Base-by-base conservation (phyloP, 2,113 vertebrate genomes). In the Tiliqua scincoides region DNA sequence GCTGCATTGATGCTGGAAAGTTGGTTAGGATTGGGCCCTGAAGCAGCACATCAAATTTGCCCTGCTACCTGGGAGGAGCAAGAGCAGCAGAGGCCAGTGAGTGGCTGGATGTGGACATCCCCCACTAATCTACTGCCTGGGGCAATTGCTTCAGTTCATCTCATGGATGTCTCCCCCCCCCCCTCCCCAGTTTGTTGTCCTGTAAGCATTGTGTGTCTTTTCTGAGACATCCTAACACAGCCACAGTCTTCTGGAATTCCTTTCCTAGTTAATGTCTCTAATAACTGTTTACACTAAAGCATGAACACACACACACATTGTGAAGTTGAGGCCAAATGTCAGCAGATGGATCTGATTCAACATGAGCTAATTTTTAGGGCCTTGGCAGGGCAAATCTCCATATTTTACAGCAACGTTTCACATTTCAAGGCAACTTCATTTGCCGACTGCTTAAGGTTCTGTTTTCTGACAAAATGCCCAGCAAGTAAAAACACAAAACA, bases 281-380 rank as follows among this genome's bases (percentile, higher is more conserved):
- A 87, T 52, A 89, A 83, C 74, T 52, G 74, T 82, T 90, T 84
- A 82, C 79, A 75, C 30, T 86, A 23, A 18, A 35, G 10, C 79
- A 87, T 79, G 54, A 2, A 57, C n/a, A 67, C 52, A 87, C 52
- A 84, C 74, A 92, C 67, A 52, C 85, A 82, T 43, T 88, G 40
- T 90, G 40, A 90, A 91, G 81, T 1, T 84, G 68, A 86, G 20
- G 84, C 78, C 75, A 90, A 78, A 86, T 0, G 0, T 74, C 87
- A 93, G 61, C 83, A 91, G 32, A 86, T 72, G 32, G 27, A 12
- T 85, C 91, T 91, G 81, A 12, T 82, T 76, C 90, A 75, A 91
- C 54, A 84, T 65, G n/a, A 82, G 54, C 90, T 78, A 70, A 78
- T 85, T 68, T 23, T 73, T 77, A 67, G 79, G 10, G n/a, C 74